phyloP scores from a whole-genome alignment of 2,113 vertebrate genomes.

The Prietella phreatophila region DNA sequence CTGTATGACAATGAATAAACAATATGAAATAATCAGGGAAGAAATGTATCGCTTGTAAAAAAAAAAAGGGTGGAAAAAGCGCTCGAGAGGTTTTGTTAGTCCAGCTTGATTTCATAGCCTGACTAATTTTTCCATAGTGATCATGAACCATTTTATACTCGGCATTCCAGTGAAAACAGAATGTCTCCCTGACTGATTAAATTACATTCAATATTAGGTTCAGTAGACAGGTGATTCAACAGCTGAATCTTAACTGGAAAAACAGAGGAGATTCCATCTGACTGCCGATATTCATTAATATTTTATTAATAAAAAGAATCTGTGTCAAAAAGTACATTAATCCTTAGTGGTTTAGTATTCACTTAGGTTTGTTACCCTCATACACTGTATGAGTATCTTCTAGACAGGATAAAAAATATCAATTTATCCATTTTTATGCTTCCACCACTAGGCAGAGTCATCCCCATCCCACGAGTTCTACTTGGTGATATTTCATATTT shows the following conservation, averaged over 20 bases:
- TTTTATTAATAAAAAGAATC: neutral
- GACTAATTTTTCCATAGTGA: constrained; percentile 20
- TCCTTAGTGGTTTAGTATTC: no score
- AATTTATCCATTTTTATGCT: no score
- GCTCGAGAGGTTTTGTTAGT: neutral
- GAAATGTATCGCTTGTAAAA: neutral
- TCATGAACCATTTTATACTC: neutral
- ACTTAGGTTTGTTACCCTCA: no score
- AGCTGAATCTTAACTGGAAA: neutral
- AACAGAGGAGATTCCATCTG: neutral
- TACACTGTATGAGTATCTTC: no score
- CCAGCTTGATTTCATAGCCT: constrained; percentile 10
- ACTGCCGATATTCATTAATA: neutral
- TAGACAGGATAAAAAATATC: no score
- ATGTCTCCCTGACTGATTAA: constrained; percentile 23
- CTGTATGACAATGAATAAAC: neutral
- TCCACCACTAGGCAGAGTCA: no score
- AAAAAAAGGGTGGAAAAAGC: neutral
- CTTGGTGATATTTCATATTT: no score
- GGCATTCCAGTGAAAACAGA: constrained; percentile 14
- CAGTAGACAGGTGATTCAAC: neutral
- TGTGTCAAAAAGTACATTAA: neutral
- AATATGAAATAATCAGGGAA: neutral
- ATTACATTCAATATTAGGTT: neutral
- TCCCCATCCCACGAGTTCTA: no score